Conservation (phyloP, 2,113 vertebrate genomes). For the Zapus hudsonius region DNA sequence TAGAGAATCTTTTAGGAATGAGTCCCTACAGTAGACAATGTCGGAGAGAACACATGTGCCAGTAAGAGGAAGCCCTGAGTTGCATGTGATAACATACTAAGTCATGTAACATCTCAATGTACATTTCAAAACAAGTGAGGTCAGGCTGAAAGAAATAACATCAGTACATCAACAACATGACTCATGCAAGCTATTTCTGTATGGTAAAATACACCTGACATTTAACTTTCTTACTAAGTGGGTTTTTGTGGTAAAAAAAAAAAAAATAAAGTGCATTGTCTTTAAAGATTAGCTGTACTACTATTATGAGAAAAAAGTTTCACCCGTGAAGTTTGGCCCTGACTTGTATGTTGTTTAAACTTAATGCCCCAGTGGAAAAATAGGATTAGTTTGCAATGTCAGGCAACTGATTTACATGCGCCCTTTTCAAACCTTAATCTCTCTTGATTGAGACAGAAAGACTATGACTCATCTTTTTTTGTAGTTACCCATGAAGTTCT, state of each 20-base stretch:
- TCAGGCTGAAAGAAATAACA: constrained; percentile 39
- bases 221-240: constrained; percentile 62
- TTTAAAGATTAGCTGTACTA: constrained; percentile 77
- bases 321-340: constrained; percentile 65
- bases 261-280: constrained; percentile 51
- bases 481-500: constrained; percentile 41
- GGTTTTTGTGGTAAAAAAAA: constrained; percentile 44
- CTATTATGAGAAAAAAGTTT: constrained; percentile 26
- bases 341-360: constrained; percentile 64
- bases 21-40: background rate
- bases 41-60: background rate
- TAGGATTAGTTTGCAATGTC: constrained; percentile 74
- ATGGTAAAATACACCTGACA: constrained; percentile 51
- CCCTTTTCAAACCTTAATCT: constrained; percentile 66
- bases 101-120: constrained; percentile 24
- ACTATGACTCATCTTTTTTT: constrained; percentile 61
- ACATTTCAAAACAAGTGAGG: constrained; percentile 61
- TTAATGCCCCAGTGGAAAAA: constrained; percentile 73
- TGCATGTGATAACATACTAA: background rate
- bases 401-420: constrained; percentile 74
- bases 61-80: background rate
- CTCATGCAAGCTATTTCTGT: constrained; percentile 61
- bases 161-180: constrained; percentile 55
- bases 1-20: background rate
- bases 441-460: constrained; percentile 61